phyloP scores from a whole-genome alignment of 2,113 vertebrate species.

The Nansenia antarctica region DNA sequence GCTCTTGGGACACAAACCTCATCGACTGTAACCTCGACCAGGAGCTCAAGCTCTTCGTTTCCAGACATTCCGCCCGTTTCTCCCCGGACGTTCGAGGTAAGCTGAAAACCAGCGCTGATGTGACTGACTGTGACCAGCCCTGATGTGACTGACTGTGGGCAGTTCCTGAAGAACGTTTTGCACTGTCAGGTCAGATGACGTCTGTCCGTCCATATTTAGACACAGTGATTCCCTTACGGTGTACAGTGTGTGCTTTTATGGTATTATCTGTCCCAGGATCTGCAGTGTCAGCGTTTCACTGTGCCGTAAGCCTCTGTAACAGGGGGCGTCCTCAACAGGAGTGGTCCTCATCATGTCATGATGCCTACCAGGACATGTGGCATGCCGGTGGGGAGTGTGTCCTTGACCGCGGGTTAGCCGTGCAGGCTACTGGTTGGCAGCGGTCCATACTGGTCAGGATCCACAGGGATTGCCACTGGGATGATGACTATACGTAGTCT shows the following conservation, averaged over 20 bases:
- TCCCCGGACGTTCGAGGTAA: slow-evolving; percentile 96
- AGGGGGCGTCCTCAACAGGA: slow-evolving; percentile 42
- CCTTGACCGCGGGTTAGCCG: slow-evolving; percentile 49
- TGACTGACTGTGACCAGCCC: no score
- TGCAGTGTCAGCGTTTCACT: slow-evolving; percentile 30
- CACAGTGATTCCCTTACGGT: not conserved
- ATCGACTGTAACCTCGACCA: slow-evolving; percentile 96
- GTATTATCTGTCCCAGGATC: slow-evolving; percentile 32
- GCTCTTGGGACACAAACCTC: slow-evolving; percentile 95
- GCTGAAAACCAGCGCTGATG: no score
- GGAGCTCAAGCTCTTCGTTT: slow-evolving; percentile 97
- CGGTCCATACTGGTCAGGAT: no score
- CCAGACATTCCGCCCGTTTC: slow-evolving; percentile 94
- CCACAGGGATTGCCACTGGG: no score
- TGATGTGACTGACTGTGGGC: no score
- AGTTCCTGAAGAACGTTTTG: no score
- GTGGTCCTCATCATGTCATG: slow-evolving; percentile 35
- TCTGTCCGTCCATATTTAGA: slow-evolving; percentile 22
- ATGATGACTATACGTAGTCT: no score
- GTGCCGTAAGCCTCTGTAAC: slow-evolving; percentile 16
- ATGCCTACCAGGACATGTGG: slow-evolving; percentile 37
- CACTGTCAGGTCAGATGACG: no score
- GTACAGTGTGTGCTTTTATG: slow-evolving; percentile 15
- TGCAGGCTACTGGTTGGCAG: no score
- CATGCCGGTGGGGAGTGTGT: slow-evolving; percentile 33